Base-by-base conservation (phyloP, 2,113 vertebrate genomes). In the Spermophilus dauricus region DNA sequence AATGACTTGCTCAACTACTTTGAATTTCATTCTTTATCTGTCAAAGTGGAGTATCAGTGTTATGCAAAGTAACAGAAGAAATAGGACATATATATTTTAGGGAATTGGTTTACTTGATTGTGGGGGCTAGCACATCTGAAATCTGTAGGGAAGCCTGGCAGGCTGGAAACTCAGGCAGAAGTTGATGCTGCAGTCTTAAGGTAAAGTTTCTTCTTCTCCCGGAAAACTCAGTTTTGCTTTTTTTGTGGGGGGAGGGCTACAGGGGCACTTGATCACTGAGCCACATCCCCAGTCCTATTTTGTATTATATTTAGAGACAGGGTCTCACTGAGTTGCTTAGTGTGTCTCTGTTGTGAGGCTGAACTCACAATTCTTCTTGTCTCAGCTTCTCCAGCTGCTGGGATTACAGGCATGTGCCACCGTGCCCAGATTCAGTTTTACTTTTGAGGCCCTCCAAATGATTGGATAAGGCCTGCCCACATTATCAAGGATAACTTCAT, bases 21-120 rank as follows among this genome's bases (percentile, higher is more conserved):
- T 72, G 24, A 89, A 30, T 91, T 37, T 92, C 42, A 89, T 77
- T 96, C 61, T 77, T 87, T n/a, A 81, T 97, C 63, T 94, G 63
- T 94, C 81, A 88, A 94, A 88, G 45, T 90, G 61, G 37, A 80
- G 8, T 86, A 89, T 91, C 72, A 93, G 39, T 65, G 32, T 96
- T 97, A 80, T 97, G 76, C 45, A 94, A 28, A 89, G 84, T 94
- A 91, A 95, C 12, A 83, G 48, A 51, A 12, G 12, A 51, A 51
- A 51, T 13, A 51, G 48, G 48, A 51, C 48, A 51, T 51, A 51
- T 51, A 51, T 51, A 51, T 51, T 51, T 51, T 12, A 51, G 48
- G 12, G 2, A 51, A 51, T 51, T 51, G 48, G 48, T 51, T 51
- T 12, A 13, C 48, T 51, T 51, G 48, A 51, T 84, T 92, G 81